phyloP scores from a whole-genome alignment of 1,140 invertebrate species.

The Drosophila nigrodunni region DNA sequence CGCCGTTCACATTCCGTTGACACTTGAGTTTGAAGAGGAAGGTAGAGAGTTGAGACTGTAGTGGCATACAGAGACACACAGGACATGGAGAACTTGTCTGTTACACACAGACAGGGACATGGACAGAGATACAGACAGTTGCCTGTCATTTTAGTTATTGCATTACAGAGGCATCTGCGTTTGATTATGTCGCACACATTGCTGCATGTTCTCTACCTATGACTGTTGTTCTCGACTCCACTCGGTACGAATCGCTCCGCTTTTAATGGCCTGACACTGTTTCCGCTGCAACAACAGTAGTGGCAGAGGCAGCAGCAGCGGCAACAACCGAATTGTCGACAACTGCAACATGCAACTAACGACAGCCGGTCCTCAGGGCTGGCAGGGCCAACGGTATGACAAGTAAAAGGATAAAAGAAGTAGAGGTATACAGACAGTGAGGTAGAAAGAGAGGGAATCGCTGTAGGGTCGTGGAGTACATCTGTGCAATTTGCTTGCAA shows the following conservation, averaged over 20 bases:
- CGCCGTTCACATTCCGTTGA: constrained; percentile 68
- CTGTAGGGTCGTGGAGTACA: constrained; percentile 38
- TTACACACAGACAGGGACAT: background rate
- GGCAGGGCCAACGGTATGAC: background rate
- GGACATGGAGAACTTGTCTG: background rate
- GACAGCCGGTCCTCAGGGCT: constrained; percentile 49
- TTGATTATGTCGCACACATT: constrained; percentile 71
- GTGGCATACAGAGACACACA: background rate
- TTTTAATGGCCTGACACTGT: constrained; percentile 80
- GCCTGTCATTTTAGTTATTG: constrained; percentile 81
- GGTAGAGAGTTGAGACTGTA: background rate
- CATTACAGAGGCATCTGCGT: constrained; percentile 75
- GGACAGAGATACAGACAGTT: constrained; percentile 21
- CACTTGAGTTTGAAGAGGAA: constrained; percentile 51
- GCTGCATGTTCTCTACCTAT: constrained; percentile 62
- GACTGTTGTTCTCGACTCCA: constrained; percentile 12
- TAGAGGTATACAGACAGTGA: background rate
- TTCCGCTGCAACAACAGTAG: constrained; percentile 63
- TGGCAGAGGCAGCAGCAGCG: constrained; percentile 2
- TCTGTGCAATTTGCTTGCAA: constrained; percentile 78
- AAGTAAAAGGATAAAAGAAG: background rate
- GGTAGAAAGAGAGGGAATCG: background rate
- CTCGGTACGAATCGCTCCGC: constrained; percentile 25
- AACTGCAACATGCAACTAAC: constrained; percentile 72
- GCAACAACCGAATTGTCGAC: constrained; percentile 48